Evolutionary conservation across 2,888 invertebrate genomes (phyloP).

Genomic region (Punctoribates punctum): DNA sequence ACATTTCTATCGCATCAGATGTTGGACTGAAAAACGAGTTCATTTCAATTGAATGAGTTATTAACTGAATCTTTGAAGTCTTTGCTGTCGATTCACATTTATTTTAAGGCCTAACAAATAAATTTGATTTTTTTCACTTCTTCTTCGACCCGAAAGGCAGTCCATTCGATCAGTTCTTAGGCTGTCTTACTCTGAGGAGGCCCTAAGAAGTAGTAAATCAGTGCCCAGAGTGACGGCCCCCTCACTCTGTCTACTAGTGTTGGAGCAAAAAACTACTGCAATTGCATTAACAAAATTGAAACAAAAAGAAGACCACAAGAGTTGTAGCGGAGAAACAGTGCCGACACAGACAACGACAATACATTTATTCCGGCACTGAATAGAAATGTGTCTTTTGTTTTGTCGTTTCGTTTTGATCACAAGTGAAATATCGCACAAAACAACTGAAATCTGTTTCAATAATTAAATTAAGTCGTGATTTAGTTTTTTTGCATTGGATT

Average conservation of each 20-base stretch:
- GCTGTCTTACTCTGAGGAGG: slow-evolving; percentile 19
- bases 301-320: slow-evolving; percentile 24
- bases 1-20: not conserved
- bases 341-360: slow-evolving; percentile 8
- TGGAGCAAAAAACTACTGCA: not conserved
- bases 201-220: slow-evolving; percentile 37
- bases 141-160: not conserved
- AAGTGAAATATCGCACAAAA: slow-evolving; percentile 24
- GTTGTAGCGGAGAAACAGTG: not conserved
- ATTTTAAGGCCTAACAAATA: not conserved
- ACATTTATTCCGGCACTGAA: slow-evolving; percentile 23
- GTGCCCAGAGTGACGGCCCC: slow-evolving; percentile 4
- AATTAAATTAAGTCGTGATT: slow-evolving; percentile 27
- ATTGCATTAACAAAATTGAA: slow-evolving; percentile 39
- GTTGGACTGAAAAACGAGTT: slow-evolving; percentile 2
- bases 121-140: not conserved
- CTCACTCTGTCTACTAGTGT: not conserved
- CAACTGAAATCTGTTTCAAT: slow-evolving; percentile 14
- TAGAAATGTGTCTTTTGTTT: slow-evolving; percentile 27
- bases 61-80: not conserved
- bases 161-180: not conserved
- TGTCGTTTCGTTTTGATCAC: slow-evolving; percentile 25
- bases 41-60: not conserved
- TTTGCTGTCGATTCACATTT: not conserved
- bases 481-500: slow-evolving; percentile 12